Evolutionary conservation across 2,888 invertebrate genomes (phyloP).

Genomic region (Balanococcus diminutus): DNA sequence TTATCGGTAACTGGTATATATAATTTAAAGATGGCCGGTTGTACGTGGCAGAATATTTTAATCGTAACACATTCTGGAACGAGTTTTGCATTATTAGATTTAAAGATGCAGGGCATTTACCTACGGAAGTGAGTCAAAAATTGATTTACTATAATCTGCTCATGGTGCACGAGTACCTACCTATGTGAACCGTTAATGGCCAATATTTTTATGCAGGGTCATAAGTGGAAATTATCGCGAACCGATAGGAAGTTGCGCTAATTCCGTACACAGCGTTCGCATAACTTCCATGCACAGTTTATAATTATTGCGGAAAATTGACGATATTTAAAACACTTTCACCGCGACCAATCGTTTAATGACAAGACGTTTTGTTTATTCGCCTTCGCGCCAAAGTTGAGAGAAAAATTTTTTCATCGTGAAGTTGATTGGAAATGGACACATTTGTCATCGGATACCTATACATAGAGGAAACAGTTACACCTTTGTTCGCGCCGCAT

Average conservation of each 20-base stretch:
- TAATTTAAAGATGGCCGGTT: neutral
- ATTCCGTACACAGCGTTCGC: neutral
- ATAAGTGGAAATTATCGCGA: neutral
- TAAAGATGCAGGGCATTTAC: neutral
- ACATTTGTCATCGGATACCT: neutral
- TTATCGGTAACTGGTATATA: neutral
- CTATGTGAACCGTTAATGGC: neutral
- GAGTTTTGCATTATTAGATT: neutral
- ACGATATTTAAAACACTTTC: conserved; percentile 48
- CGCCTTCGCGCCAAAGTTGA: neutral
- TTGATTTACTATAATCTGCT: neutral
- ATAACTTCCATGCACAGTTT: conserved; percentile 2
- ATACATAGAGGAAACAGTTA: neutral
- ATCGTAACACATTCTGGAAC: neutral
- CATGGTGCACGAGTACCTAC: neutral
- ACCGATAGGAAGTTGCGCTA: neutral
- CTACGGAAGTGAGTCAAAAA: neutral
- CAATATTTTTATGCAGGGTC: conserved; percentile 5
- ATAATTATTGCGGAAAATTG: conserved; percentile 49
- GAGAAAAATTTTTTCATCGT: neutral
- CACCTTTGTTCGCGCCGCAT: neutral
- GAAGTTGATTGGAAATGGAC: neutral
- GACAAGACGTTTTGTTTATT: conserved; percentile 30
- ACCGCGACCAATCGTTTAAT: conserved; percentile 49
- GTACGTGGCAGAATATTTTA: neutral